These are phyloP conservation scores for Pyralis farinalis DNA, from an alignment of 2,888 invertebrate genomes.

Conservation along the genomic window DNA sequence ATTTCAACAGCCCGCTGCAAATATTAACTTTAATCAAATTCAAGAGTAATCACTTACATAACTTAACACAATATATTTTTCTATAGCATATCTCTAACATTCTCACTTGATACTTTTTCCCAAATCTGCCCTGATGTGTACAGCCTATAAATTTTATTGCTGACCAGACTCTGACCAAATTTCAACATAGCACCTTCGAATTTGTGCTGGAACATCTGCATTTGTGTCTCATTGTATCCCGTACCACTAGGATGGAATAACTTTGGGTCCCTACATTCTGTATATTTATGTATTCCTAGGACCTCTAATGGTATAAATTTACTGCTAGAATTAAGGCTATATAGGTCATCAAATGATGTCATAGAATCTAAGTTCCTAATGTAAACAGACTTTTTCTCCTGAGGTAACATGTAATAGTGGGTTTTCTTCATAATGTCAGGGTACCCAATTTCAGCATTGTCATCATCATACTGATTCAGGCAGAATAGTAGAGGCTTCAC, in stretches of 20 bases:
- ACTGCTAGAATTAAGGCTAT: conserved; percentile 42
- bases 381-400: conserved; percentile 43
- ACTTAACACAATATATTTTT: too few species aligned
- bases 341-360: conserved; percentile 63
- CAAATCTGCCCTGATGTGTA: conserved; percentile 72
- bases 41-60: too few species aligned
- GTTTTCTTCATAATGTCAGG: conserved; percentile 71
- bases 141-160: conserved; percentile 68
- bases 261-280: conserved; percentile 67
- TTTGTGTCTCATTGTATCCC: conserved; percentile 67
- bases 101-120: conserved; percentile 58
- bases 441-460: conserved; percentile 60
- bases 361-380: conserved; percentile 70
- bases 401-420: conserved; percentile 57
- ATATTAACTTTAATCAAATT: too few species aligned
- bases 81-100: conserved; percentile 58
- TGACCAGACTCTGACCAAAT: conserved; percentile 66
- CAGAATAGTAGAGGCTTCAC: conserved; percentile 61
- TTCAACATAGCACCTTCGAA: conserved; percentile 77
- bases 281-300: conserved; percentile 66
- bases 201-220: conserved; percentile 70
- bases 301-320: conserved; percentile 54
- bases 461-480: conserved; percentile 68
- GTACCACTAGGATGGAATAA: conserved; percentile 43
- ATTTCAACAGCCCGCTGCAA: too few species aligned